phyloP scores from a whole-genome alignment of 2,888 invertebrate species.

The Cheilosia variabilis region DNA sequence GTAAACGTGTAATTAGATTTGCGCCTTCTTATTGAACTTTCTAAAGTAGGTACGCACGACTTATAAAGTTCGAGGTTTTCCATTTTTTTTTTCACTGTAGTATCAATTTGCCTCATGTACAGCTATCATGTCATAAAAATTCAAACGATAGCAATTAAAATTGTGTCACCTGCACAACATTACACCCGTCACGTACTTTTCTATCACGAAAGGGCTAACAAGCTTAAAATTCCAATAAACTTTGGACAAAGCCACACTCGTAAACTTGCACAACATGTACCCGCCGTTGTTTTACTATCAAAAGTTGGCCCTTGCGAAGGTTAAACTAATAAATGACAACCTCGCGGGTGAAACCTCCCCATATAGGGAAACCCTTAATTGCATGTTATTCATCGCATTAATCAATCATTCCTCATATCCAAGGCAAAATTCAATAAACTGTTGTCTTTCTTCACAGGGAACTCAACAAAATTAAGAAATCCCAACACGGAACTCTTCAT shows the following conservation, averaged over 20 bases:
- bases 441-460: slow-evolving; percentile 36
- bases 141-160: slow-evolving; percentile 22
- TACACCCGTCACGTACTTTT: not conserved
- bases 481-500: slow-evolving; percentile 76
- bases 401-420: slow-evolving; percentile 45
- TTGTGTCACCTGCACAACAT: slow-evolving; percentile 45
- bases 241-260: slow-evolving; percentile 13
- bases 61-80: no score
- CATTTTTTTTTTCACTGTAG: no score
- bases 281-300: not conserved
- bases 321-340: slow-evolving; percentile 22
- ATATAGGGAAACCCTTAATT: slow-evolving; percentile 38
- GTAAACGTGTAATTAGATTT: no score
- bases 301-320: not conserved
- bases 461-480: slow-evolving; percentile 74
- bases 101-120: no score
- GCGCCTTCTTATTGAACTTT: no score
- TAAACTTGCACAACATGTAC: slow-evolving; percentile 15
- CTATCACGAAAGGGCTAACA: not conserved
- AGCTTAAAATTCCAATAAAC: slow-evolving; percentile 1
- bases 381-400: slow-evolving; percentile 34
- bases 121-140: not conserved
- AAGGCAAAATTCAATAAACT: slow-evolving; percentile 35
- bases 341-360: slow-evolving; percentile 2
- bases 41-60: no score